Percentiles rank a stretch among this genome's conserved stretches.
Conservation (phyloP, 2,888 invertebrate species). For the Thelaira solivaga region DNA sequence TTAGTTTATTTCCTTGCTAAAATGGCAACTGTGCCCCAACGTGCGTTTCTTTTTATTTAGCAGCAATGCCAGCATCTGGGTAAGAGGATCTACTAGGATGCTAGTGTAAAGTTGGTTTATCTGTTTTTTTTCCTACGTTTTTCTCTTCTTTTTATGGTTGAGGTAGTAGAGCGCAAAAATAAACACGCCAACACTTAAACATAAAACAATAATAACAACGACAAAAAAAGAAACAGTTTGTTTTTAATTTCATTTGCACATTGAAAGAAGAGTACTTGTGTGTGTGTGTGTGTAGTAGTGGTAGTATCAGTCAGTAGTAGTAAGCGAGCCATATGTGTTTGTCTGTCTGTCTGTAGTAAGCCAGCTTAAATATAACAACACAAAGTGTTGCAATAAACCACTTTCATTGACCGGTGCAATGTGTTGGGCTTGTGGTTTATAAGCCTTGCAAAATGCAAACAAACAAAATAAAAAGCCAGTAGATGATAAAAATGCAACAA, state of each 20-base stretch:
- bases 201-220: slow-evolving; percentile 31
- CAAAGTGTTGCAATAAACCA: slow-evolving; percentile 56
- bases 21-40: background rate
- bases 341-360: slow-evolving; percentile 3
- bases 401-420: slow-evolving; percentile 58
- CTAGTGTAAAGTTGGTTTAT: slow-evolving; percentile 20
- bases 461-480: background rate
- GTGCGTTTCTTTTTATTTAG: slow-evolving; percentile 2
- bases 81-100: slow-evolving; percentile 67
- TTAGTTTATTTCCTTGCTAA: background rate
- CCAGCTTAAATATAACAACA: slow-evolving; percentile 11
- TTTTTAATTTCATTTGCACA: slow-evolving; percentile 22
- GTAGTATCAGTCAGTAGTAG: too few relatives aligned
- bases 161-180: slow-evolving; percentile 59
- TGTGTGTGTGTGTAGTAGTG: background rate
- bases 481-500: slow-evolving; percentile 34
- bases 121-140: background rate
- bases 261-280: too few relatives aligned
- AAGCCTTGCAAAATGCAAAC: background rate
- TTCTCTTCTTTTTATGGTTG: slow-evolving; percentile 24
- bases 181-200: slow-evolving; percentile 71
- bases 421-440: slow-evolving; percentile 14
- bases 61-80: slow-evolving; percentile 63
- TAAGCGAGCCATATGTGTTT: too few relatives aligned
- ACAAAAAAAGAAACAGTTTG: slow-evolving; percentile 3